A percentile compares a stretch with the other conserved stretches of the same genome.
Evolutionary conservation across 2,113 vertebrate genomes (phyloP).

Genomic region (Ovis aries): DNA sequence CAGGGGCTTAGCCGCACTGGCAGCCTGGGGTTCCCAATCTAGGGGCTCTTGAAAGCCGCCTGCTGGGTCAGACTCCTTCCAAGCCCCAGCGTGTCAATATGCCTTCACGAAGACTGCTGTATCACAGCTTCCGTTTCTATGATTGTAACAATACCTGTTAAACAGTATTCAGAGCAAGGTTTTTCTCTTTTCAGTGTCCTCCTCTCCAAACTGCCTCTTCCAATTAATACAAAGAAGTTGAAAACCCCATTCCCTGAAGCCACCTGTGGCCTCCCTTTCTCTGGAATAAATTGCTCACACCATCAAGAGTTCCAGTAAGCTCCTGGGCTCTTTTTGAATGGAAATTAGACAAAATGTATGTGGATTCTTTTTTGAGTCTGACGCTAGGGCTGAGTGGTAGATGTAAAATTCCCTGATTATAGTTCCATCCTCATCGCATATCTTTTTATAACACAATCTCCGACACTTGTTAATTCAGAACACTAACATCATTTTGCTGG

Average conservation of each 20-base stretch:
- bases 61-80: neutral
- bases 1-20: neutral
- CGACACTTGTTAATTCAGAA: conserved; percentile 5
- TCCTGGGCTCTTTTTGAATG: conserved; percentile 11
- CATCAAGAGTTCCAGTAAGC: neutral
- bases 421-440: neutral
- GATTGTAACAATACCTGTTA: neutral
- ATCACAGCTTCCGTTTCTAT: neutral
- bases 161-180: neutral
- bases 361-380: neutral
- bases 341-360: conserved; percentile 41
- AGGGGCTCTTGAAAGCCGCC: neutral
- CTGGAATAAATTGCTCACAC: neutral
- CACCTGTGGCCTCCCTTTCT: neutral
- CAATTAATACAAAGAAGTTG: neutral
- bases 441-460: neutral
- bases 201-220: neutral
- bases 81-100: neutral
- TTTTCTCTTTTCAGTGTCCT: neutral
- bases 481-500: neutral
- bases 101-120: neutral
- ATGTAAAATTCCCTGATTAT: conserved; percentile 10
- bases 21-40: neutral
- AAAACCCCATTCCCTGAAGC: neutral
- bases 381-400: neutral